These are phyloP conservation scores for Parazoanthus darwini DNA, from an alignment of 92 coral and sea anemone genomes.

Conservation along the genomic window DNA sequence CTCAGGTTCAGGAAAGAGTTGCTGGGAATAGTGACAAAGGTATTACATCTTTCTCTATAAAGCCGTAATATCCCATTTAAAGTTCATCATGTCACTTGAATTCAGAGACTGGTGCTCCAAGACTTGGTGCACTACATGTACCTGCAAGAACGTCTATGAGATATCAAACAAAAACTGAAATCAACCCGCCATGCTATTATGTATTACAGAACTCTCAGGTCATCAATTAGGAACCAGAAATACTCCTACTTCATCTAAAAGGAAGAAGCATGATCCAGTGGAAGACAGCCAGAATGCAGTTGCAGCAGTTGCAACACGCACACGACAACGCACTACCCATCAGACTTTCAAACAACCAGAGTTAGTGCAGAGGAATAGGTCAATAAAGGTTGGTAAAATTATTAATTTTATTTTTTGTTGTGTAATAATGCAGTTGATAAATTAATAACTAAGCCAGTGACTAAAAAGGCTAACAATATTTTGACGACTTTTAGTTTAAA, in stretches of 20 bases:
- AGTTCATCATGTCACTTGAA: background rate
- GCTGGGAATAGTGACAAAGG: background rate
- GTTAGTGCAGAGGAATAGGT: constrained; percentile 14
- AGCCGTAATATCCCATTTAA: background rate
- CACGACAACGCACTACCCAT: background rate
- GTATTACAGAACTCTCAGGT: background rate
- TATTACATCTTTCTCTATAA: background rate
- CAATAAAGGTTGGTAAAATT: background rate
- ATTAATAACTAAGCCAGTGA: background rate
- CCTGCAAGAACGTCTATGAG: background rate
- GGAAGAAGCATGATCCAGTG: background rate
- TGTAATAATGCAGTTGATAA: background rate
- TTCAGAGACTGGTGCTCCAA: background rate
- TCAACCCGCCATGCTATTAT: background rate
- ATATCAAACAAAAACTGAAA: background rate
- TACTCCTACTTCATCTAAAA: background rate
- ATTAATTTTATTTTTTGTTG: background rate
- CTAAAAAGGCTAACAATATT: background rate
- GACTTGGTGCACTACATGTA: background rate
- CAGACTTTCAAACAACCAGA: background rate
- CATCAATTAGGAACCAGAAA: too few relatives aligned
- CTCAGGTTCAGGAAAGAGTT: background rate
- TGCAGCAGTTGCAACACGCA: background rate
- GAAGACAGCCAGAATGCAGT: background rate
- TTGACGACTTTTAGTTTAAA: background rate